phyloP scores from a whole-genome alignment of 1,140 invertebrate genomes.

The Procambarus virginalis region DNA sequence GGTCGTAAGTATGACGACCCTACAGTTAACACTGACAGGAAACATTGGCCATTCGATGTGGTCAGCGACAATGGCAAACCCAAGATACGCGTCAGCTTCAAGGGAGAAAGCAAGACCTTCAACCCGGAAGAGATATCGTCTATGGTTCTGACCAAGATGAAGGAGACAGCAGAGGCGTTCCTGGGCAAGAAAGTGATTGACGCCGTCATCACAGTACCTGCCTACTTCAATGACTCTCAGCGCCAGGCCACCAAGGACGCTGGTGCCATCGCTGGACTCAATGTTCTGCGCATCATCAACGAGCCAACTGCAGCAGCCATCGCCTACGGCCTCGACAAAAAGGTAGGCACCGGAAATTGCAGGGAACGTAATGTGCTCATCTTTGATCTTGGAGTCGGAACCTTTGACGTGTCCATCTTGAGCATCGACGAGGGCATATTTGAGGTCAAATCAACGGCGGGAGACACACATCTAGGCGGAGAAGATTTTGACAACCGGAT shows the following conservation, averaged over 20 bases:
- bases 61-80: slow-evolving; percentile 89
- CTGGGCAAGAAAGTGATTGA: slow-evolving; percentile 1
- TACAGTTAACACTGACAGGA: slow-evolving; percentile 94
- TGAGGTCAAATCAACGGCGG: slow-evolving; percentile 85
- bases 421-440: slow-evolving; percentile 86
- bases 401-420: slow-evolving; percentile 85
- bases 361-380: slow-evolving; percentile 89
- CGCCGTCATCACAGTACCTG: slow-evolving; percentile 13
- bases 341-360: slow-evolving; percentile 75
- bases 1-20: slow-evolving; percentile 93
- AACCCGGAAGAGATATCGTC: slow-evolving; percentile 79
- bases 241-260: slow-evolving; percentile 78
- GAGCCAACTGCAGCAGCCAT: slow-evolving; percentile 78
- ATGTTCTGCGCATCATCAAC: slow-evolving; percentile 80
- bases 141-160: slow-evolving; percentile 35
- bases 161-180: slow-evolving; percentile 21
- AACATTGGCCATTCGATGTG: slow-evolving; percentile 97
- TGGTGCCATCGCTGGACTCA: slow-evolving; percentile 76
- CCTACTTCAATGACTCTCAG: slow-evolving; percentile 15
- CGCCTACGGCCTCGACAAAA: slow-evolving; percentile 77
- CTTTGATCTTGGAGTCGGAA: slow-evolving; percentile 83
- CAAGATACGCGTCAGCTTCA: slow-evolving; percentile 87
- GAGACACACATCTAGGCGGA: slow-evolving; percentile 64
- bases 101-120: slow-evolving; percentile 86
- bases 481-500: slow-evolving; percentile 72